Evolutionary conservation across 2,888 invertebrate genomes (phyloP).

Genomic region (Aphodius granarius): DNA sequence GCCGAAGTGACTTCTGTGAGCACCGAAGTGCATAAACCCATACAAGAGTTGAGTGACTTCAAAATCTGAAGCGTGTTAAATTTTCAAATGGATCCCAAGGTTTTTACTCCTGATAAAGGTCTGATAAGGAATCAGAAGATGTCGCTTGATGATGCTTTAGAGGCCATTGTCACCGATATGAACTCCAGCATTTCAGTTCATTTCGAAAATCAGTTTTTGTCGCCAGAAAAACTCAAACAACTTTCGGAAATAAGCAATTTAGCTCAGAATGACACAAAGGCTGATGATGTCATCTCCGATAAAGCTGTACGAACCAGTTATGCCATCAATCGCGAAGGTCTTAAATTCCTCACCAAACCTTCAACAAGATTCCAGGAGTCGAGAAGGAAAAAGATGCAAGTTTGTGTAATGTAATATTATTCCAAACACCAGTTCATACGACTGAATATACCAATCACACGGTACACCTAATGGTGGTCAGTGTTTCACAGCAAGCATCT

Average conservation of each 20-base stretch:
- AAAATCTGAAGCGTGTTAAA: conserved; percentile 45
- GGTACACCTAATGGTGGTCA: no score
- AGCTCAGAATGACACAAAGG: conserved; percentile 56
- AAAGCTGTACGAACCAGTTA: conserved; percentile 65
- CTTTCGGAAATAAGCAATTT: conserved; percentile 62
- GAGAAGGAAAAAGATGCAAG: neutral
- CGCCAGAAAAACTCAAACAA: no score
- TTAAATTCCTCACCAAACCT: conserved; percentile 68
- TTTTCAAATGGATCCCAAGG: conserved; percentile 34
- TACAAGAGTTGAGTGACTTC: no score
- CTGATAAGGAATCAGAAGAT: no score
- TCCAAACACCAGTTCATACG: neutral
- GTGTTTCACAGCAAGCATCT: no score
- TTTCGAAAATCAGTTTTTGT: no score
- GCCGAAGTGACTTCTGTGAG: no score
- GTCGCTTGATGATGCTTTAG: conserved; percentile 17
- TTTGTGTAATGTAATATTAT: neutral
- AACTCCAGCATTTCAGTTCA: no score
- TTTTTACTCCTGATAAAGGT: no score
- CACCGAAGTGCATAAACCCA: no score
- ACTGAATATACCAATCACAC: no score
- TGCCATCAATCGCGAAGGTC: conserved; percentile 65
- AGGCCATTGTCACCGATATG: conserved; percentile 29
- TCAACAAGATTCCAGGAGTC: no score
- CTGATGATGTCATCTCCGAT: conserved; percentile 59